Evolutionary conservation across 2,113 vertebrate genomes (phyloP), one percentile per base, ranked within the genome.

Genomic region (Gambusia affinis): DNA sequence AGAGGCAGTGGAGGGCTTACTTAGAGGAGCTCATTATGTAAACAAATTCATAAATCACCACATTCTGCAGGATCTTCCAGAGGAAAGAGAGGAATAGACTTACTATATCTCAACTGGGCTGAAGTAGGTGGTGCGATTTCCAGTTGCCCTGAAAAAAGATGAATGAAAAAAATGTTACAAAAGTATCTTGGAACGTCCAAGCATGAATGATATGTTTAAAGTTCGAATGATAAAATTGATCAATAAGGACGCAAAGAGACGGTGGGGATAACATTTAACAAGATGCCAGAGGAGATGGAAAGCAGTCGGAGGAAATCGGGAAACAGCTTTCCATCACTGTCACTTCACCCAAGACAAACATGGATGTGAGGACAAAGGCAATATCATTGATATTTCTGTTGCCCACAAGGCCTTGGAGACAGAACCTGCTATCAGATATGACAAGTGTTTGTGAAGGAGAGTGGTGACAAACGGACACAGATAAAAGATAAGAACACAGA

Each of bases 31-130:
- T 64, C 30, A 64, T 19, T 64, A 30, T 64, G 62, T 8, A 24
- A 8, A 31, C 1, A 22, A 19, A 33, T 2, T 30, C 2, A 24
- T 22, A 65, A 17, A 65, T 10, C 19, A 54, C 19, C 33, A 37
- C 22, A 37, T 12, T 65, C 8, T 37, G 15, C 35, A 27, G 15
- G 12, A 28, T 15, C 12, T 42, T 3, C 4, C 15, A 5, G 22
- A 6, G 42, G 24, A 2, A 42, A 28, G 27, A 19, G 4, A 57
- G 72, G 19, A 76, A 15, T 0, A 5, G 4, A 64, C 42, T n/a
- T 87, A 93, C 92, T 89, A 4, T 93, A 93, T 93, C 87, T 91
- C 69, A 92, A 76, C 83, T 93, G 88, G 51, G 88, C 91, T 72
- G 70, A 10, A 76, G 92, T 92, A 0, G 92, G 92, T n/a, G 92